Evolutionary conservation across 1,140 invertebrate species (phyloP).

Genomic region (Portunus trituberculatus): DNA sequence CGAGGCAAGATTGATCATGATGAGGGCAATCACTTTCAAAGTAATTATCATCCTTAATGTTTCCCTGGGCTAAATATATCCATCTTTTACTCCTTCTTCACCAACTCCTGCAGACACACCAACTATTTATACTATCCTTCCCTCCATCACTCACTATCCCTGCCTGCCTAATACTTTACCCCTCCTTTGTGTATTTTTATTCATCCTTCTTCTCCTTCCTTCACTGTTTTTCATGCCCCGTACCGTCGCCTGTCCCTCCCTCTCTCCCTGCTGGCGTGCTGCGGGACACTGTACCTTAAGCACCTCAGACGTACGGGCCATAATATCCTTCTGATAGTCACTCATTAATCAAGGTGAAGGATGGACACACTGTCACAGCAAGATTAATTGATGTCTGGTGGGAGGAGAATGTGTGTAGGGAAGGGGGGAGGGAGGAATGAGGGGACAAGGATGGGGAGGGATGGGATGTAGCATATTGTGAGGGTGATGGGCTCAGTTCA

Average conservation of each 20-base stretch:
- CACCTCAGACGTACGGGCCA: background rate
- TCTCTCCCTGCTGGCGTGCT: background rate
- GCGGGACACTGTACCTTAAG: background rate
- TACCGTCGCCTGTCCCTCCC: background rate
- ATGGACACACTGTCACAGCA: conserved; percentile 10
- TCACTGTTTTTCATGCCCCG: background rate
- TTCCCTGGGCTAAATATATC: background rate
- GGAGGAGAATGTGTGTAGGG: background rate
- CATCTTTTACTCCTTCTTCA: background rate
- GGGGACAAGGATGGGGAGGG: background rate
- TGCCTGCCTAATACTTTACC: background rate
- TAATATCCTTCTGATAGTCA: background rate
- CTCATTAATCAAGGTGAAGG: conserved; percentile 1
- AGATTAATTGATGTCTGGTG: conserved; percentile 13
- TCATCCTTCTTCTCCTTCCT: background rate
- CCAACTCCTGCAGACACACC: background rate
- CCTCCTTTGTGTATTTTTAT: background rate
- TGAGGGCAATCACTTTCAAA: background rate
- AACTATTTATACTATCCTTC: background rate
- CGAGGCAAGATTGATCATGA: background rate
- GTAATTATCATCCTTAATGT: background rate
- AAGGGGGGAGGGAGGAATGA: background rate
- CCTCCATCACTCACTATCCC: background rate
- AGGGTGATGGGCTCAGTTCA: no score
- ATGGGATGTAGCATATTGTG: no score